Evolutionary conservation across 2,797 vertebrate genomes (phyloP).

Genomic region (Aselliscus stoliczkanus): DNA sequence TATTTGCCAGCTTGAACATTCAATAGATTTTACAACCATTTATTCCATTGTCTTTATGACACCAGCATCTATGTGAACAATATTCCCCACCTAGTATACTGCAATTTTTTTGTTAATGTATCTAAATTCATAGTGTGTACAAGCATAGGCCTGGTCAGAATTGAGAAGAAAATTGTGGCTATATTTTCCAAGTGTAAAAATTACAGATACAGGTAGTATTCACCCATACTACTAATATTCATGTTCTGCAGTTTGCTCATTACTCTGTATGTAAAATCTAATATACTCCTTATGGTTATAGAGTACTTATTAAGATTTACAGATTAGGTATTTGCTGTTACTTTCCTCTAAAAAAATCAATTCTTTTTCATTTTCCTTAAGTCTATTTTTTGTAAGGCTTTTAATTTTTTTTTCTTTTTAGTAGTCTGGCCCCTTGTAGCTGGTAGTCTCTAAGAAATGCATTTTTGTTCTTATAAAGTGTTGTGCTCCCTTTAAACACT

Average conservation of each 20-base stretch:
- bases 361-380: not conserved
- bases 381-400: not conserved
- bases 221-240: not conserved
- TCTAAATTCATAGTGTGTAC: not conserved
- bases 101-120: not conserved
- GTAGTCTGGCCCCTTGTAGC: not conserved
- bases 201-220: not conserved
- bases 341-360: not conserved
- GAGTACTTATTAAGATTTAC: not conserved
- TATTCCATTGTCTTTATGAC: not conserved
- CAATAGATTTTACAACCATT: not conserved
- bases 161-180: not conserved
- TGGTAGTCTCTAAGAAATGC: not conserved
- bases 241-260: not conserved
- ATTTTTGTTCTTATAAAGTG: not conserved
- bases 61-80: too few relatives aligned
- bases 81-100: too few relatives aligned
- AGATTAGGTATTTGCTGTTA: not conserved
- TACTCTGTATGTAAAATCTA: not conserved
- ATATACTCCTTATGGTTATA: not conserved
- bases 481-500: not conserved
- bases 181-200: not conserved
- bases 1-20: not conserved
- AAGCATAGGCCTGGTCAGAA: not conserved
- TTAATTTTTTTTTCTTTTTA: not conserved